Evolutionary conservation across 92 coral and sea anemone species (phyloP), one percentile per base, ranked within the genome.

Genomic region (Paragorgia papillata): DNA sequence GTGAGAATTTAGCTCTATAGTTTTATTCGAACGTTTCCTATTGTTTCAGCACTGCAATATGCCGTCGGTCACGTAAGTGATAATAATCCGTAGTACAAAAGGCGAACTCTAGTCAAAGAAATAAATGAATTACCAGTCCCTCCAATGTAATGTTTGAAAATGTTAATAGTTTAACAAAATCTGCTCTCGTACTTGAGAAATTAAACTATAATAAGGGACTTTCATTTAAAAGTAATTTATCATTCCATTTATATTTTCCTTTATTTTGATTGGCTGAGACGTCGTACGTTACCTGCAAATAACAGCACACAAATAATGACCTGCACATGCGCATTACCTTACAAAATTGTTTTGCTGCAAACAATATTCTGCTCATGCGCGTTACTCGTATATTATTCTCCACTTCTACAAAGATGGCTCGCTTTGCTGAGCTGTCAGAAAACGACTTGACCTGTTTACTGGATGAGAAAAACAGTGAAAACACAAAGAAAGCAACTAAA

Each of bases 401-500:
- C 58, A 17, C 26, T 17, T 17, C 17, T 17, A 6, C 17, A 51
- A 51, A 51, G 8, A 51, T 51, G 58, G n/a, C 58, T 22, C 58
- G 58, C 3, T 51, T 51, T 51, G 58, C 58, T 6, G 58, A 51
- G 26, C 26, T 37, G 43, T 37, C 43, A 37, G 21, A 51, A 17
- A n/a, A 22, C 17, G 58, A 51, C 26, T 17, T 51, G 17, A 6
- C 58, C 58, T 51, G 8, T 22, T 51, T 51, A 51, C 58, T 17
- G 6, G n/a, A 17, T 7, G 8, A 51, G 17, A 80, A 70, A 29
- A 44, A 60, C 70, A 67, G 60, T 31, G 69, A 63, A 18, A 83
- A 78, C 39, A 83, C 84, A 17, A 83, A 83, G 35, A 83, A 56
- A 49, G 67, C 85, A 24, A 80, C 85, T 8, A 80, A 62, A 70